Evolutionary conservation across 2,797 vertebrate species (phyloP), one percentile per base, ranked within the genome.

Genomic region (Poecilia picta): DNA sequence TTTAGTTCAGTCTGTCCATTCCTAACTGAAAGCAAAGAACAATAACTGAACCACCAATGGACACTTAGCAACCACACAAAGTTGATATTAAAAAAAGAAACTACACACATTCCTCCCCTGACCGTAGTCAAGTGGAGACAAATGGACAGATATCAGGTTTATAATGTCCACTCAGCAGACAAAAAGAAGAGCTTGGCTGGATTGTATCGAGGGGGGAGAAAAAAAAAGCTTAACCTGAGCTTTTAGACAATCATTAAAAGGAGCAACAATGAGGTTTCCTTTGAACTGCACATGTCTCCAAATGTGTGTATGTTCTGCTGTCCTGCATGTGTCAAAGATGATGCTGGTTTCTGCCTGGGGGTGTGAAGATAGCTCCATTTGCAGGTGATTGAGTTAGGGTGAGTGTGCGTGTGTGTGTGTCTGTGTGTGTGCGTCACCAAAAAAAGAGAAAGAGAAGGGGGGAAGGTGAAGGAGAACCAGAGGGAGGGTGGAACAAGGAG

Each of bases 21-120:
- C 70, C 70, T 84, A 79, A 86, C 43, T 87, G 86, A 87, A 87
- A 83, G 74, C 78, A 75, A 89, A 93, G 83, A 77, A 91, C 89
- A 91, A 86, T 89, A 92, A 85, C 13, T 87, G 57, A 85, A 91
- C 87, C 89, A 83, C 73, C 76, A 81, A 90, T 77, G 82, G 82
- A 92, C 92, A 92, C 92, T 93, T 92, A 91, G 84, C 81, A 81
- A 92, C 91, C 88, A 87, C 90, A 92, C 71, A 72, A 59, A 77
- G 73, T 45, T 71, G 72, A 66, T 84, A 16, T 49, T 2, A 62
- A 62, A 62, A 86, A 83, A 55, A 77, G 75, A 47, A 57, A 62
- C 49, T 57, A 70, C 25, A 59, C 55, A 72, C 12, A 51, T 73
- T 41, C 16, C 59, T 64, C 51, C 70, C 64, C 25, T 77, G 83